phyloP scores from a whole-genome alignment of 2,888 invertebrate genomes.

The Herminia tarsipennalis region DNA sequence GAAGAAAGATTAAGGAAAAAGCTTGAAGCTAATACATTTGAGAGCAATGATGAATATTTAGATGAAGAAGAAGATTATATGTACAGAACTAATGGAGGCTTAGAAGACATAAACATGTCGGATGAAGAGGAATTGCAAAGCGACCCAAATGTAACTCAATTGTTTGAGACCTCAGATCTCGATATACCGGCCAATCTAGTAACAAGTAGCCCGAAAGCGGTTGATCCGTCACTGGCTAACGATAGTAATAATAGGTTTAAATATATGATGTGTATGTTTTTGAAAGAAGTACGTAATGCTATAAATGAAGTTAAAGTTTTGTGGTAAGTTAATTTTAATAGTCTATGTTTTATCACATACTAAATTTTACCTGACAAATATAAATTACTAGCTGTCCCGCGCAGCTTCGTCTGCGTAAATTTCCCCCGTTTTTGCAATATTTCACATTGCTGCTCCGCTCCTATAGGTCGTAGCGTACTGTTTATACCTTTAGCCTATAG shows the following conservation, averaged over 20 bases:
- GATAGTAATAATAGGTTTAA: conserved; percentile 40
- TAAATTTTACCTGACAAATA: too few relatives aligned
- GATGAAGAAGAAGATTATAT: conserved; percentile 37
- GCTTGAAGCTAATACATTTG: background rate
- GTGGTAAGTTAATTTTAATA: conserved; percentile 53
- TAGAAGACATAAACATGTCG: conserved; percentile 5
- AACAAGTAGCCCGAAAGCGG: conserved; percentile 2
- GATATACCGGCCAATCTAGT: conserved; percentile 7
- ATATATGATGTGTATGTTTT: conserved; percentile 40
- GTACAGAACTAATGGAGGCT: conserved; percentile 8
- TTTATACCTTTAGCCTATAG: too few relatives aligned
- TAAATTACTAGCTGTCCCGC: too few relatives aligned
- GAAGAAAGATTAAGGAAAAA: conserved; percentile 31
- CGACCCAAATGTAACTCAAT: conserved; percentile 12
- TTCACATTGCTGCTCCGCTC: too few relatives aligned
- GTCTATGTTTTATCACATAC: too few relatives aligned
- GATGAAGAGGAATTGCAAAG: conserved; percentile 14
- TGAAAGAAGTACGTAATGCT: conserved; percentile 48
- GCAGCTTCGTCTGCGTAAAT: too few relatives aligned
- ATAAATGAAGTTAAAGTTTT: conserved; percentile 47
- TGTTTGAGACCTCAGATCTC: background rate
- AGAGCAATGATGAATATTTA: conserved; percentile 12
- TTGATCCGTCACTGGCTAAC: conserved; percentile 1
- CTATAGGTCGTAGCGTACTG: too few relatives aligned
- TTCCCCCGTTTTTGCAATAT: too few relatives aligned